These are phyloP conservation scores for Lepus europaeus DNA, from an alignment of 2,113 vertebrate species.

Conservation along the genomic window DNA sequence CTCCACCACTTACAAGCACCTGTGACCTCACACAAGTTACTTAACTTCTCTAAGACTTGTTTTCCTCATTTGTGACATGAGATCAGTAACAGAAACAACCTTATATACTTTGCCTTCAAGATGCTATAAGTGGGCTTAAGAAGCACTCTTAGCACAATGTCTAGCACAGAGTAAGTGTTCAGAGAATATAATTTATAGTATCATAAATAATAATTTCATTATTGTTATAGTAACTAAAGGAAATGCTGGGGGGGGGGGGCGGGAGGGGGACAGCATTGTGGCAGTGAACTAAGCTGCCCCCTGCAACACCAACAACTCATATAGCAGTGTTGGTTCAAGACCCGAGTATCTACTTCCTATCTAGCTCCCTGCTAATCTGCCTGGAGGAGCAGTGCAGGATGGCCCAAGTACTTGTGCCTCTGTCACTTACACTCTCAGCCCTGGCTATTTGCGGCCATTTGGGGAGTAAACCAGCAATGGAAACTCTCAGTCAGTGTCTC, in stretches of 20 bases:
- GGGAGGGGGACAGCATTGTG: no score
- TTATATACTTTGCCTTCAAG: background rate
- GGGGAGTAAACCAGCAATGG: no score
- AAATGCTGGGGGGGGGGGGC: background rate
- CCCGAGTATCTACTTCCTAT: no score
- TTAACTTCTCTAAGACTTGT: background rate
- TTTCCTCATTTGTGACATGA: background rate
- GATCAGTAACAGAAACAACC: background rate
- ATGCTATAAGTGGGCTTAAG: background rate
- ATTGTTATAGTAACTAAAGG: slow-evolving; percentile 13
- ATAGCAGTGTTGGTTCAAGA: no score
- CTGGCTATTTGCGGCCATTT: no score
- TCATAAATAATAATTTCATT: background rate
- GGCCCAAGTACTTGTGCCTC: no score
- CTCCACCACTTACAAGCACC: background rate
- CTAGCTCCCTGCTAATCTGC: no score
- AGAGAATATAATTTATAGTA: background rate
- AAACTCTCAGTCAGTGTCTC: no score
- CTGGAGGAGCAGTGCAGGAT: no score
- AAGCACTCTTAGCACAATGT: background rate
- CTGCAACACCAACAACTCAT: no score
- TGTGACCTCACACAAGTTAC: background rate
- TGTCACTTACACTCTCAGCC: no score
- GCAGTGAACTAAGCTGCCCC: no score
- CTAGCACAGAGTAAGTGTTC: background rate